These are phyloP conservation scores for Brachionichthys hirsutus DNA, from an alignment of 2,113 vertebrate species.

Conservation along the genomic window DNA sequence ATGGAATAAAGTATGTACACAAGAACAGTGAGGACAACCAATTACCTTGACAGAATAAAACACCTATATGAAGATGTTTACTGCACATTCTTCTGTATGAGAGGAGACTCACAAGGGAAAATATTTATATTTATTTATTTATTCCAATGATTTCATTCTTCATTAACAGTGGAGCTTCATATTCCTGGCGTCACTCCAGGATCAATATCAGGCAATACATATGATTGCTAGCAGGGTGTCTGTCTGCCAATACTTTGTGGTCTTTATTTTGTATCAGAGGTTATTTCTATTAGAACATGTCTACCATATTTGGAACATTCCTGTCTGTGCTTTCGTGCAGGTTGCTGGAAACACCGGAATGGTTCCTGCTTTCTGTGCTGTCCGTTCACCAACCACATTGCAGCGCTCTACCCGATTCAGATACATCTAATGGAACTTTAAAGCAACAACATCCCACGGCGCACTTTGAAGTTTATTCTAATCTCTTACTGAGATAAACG, in stretches of 20 bases:
- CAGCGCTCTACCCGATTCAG: conserved; percentile 4
- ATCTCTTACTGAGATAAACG: neutral
- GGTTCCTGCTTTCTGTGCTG: too few species aligned
- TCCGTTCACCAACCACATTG: neutral
- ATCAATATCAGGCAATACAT: conserved; percentile 57
- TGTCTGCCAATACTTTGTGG: conserved; percentile 16
- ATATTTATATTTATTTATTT: conserved; percentile 1
- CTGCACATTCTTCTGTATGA: neutral
- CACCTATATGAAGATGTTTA: conserved; percentile 1
- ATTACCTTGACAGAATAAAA: neutral
- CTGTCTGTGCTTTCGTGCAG: neutral
- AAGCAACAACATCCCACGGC: neutral
- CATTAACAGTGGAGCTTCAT: conserved; percentile 54
- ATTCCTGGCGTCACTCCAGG: conserved; percentile 37
- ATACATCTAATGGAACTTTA: conserved; percentile 15
- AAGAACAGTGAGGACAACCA: too few species aligned
- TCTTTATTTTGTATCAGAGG: conserved; percentile 1
- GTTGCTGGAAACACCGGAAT: neutral
- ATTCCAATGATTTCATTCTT: conserved; percentile 28
- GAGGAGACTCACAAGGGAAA: conserved; percentile 10
- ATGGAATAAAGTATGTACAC: too few species aligned
- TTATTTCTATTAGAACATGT: neutral
- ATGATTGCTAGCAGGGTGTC: conserved; percentile 33
- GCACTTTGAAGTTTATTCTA: neutral
- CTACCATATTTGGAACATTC: neutral